phyloP scores from a whole-genome alignment of 2,113 vertebrate species.

The Scytalopus superciliaris region DNA sequence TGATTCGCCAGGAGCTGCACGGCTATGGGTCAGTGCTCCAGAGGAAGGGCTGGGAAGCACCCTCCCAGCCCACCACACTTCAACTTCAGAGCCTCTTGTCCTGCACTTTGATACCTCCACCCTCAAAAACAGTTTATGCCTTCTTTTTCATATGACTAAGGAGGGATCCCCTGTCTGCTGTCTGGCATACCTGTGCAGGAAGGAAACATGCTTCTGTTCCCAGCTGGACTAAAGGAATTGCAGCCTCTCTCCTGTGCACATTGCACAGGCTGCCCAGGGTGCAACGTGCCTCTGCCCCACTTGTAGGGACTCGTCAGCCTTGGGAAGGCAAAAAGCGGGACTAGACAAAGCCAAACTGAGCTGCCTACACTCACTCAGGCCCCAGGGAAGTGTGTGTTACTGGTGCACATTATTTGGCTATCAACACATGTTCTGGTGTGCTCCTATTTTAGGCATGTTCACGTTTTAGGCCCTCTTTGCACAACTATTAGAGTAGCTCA shows the following conservation, averaged over 20 bases:
- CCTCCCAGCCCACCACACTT: neutral
- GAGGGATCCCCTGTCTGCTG: neutral
- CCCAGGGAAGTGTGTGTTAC: neutral
- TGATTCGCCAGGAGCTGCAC: neutral
- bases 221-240: neutral
- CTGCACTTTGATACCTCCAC: neutral
- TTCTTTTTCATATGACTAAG: neutral
- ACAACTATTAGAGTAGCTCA: neutral
- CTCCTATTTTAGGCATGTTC: neutral
- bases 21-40: neutral
- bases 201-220: neutral
- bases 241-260: neutral
- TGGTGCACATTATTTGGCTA: neutral
- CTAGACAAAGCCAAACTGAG: neutral
- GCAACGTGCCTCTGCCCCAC: neutral
- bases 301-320: rapidly evolving
- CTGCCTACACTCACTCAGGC: neutral
- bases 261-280: neutral
- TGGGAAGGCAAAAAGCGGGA: neutral
- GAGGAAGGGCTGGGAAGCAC: neutral
- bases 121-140: neutral
- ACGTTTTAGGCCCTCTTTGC: neutral
- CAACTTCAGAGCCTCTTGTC: neutral
- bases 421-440: neutral
- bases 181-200: neutral